Base-by-base conservation (phyloP, 2,113 vertebrate species). In the Phaethon lepturus region DNA sequence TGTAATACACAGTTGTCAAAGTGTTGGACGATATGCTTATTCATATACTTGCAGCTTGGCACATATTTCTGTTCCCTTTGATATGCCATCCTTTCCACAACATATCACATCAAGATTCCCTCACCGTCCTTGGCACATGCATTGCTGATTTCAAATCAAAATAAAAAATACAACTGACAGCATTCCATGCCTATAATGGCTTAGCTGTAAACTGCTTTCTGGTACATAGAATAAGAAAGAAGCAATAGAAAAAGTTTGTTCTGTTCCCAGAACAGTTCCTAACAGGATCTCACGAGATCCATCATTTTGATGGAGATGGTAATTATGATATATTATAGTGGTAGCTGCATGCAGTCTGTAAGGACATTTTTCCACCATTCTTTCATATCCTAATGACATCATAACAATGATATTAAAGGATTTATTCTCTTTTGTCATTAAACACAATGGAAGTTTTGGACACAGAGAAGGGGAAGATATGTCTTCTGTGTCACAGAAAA, bases 81-180 rank as follows among this genome's bases (percentile, higher is more conserved):
- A 86, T 88, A 72, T 64, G 35, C 49, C 53, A 68, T 90, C 33
- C 35, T 86, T 85, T 76, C 86, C 45, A 82, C 19, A 72, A 53
- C 7, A 3, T 49, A 53, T 59, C 47, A 31, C 52, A 76, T 67
- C 47, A 92, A 90, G 75, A 88, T 86, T 86, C 10, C 7, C n/a
- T 49, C 45, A 63, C 67, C 79, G 82, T 92, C 71, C 62, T 90
- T 95, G 82, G 67, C 86, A 86, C 33, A 73, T 58, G 12, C 13
- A 68, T 58, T 92, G 18, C n/a, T 84, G 45, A 29, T 95, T 95
- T 96, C 86, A 92, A 90, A 95, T 49, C 24, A 79, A 90, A 86
- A 88, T 68, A 60, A 83, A 76, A 93, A 71, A n/a, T 17, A 84
- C 31, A 83, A 44, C 35, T 83, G 49, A 90, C 58, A 60, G 49